Evolutionary conservation across 2,113 vertebrate genomes (phyloP), one percentile per base, ranked within the genome.

Genomic region (Pogonocichla stellata): DNA sequence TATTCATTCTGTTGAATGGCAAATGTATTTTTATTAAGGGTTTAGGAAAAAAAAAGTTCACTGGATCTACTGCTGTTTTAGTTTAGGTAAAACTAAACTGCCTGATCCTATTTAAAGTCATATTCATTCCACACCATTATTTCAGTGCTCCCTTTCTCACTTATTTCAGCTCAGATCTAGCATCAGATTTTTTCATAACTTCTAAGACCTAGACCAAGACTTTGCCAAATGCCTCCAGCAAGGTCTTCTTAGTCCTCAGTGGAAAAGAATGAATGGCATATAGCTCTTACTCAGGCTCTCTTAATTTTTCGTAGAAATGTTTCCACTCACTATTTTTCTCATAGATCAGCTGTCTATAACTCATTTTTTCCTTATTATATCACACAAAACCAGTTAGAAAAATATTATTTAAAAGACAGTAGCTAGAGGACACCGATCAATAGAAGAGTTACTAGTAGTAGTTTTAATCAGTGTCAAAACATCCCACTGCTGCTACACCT

Each of bases 1-100:
- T 82, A 24, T 88, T 93, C 88, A 93, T 96, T 96, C 93, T 95
- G 75, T 94, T 91, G 92, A 95, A 95, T 90, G 72, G 66, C 40
- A 94, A 75, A 66, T 60, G 8, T 51, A 53, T 94, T 94, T 93
- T 91, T 93, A 65, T 86, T 74, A 81, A 17, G 20, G 17, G 47
- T 72, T 84, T 81, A 84, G 70, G 12, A 19, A 90, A 80, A 73
- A 64, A 53, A 4, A 4, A 12, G 33, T 38, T 94, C 84, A 67
- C 79, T 80, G 73, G 70, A 40, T 91, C 43, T 81, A 8, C 26
- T 85, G 60, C 43, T 72, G 28, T 36, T 51, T 93, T 58, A 65
- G n/a, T 88, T 92, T 67, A 75, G 54, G 25, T 72, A 66, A 91
- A 90, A 95, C 54, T 69, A 42, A 85, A 90, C 54, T 64, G 22